Percentiles rank a stretch among this genome's conserved stretches.
These are phyloP conservation scores for Discoglossus pictus DNA, from an alignment of 2,797 vertebrate species.

Conservation along the genomic window DNA sequence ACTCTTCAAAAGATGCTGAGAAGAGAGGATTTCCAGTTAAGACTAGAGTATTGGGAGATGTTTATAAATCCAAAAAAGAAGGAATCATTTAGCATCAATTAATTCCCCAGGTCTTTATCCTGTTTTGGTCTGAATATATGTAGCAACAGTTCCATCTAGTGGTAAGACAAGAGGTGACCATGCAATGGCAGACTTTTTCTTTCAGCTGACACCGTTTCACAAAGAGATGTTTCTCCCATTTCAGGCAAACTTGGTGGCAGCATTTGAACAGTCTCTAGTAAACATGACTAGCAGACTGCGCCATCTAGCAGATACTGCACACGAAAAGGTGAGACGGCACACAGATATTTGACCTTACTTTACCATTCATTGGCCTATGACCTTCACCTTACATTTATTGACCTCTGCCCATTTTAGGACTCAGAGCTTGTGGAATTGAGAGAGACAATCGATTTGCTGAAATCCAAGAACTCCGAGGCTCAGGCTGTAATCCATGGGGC, in stretches of 20 bases:
- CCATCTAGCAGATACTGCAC: constrained; percentile 83
- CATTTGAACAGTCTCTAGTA: constrained; percentile 94
- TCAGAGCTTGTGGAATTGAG: constrained; percentile 83
- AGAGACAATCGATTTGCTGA: constrained; percentile 89
- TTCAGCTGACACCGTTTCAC: too few species aligned
- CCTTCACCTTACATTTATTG: rapidly evolving
- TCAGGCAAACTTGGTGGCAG: constrained; percentile 93
- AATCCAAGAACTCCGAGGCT: constrained; percentile 88
- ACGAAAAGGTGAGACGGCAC: constrained; percentile 84
- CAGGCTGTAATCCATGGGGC: constrained; percentile 92
- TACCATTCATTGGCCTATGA: neutral
- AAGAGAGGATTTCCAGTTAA: too few species aligned
- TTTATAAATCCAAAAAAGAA: too few species aligned
- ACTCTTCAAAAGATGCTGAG: too few species aligned
- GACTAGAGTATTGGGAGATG: too few species aligned
- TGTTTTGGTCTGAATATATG: neutral
- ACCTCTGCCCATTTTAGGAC: constrained; percentile 72
- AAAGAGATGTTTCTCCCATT: constrained; percentile 27
- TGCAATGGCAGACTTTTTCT: too few species aligned
- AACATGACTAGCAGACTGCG: constrained; percentile 92
- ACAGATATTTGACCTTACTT: too few species aligned
- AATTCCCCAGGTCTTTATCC: too few species aligned
- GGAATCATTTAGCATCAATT: too few species aligned
- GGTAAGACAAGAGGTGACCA: too few species aligned
- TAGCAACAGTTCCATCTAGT: too few species aligned